Evolutionary conservation across 2,113 vertebrate genomes (phyloP), one percentile per base, ranked within the genome.

Genomic region (Peromyscus californicus): DNA sequence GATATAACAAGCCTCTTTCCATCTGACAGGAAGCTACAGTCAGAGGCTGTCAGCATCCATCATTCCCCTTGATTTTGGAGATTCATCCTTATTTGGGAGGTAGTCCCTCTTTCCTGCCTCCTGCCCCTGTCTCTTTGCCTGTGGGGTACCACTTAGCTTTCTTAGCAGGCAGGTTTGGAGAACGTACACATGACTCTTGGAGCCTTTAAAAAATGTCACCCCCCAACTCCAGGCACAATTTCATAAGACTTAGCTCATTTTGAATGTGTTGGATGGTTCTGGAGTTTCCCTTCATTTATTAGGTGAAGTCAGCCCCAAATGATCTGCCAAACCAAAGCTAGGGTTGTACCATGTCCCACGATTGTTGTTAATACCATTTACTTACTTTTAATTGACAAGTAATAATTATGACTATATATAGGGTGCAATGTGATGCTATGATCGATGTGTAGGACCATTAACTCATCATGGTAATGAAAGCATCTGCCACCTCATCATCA

Each of bases 181-280:
- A 78, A 61, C 83, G 10, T 17, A 39, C 3, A 24, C 29, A 8
- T 72, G 74, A 33, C 72, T 45, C 36, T 5, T 36, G 33, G 95
- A 39, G n/a, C 22, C 79, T 79, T 75, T 69, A 26, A 7, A 45
- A 83, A 51, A 54, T 16, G 12, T 42, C 21, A 17, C 39, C 42
- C 61, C 45, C 33, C n/a, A 80, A 85, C 6, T 51, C 63, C 29
- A 69, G 84, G 48, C 42, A 42, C 12, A 4, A 29, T 88, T 90
- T 72, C 61, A 86, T 96, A 76, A 83, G 33, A 92, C 16, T 84
- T 86, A 93, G 61, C 61, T 90, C 86, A n/a, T 63, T 88, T 79
- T 54, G 54, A 78, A 63, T 22, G 59, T 59, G 26, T 42, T 79
- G 12, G 11, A 70, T 93, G 83, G 45, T 75, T 84, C 75, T 33